Percentiles rank a stretch among this genome's conserved stretches.
Evolutionary conservation across 2,888 invertebrate genomes (phyloP).

Genomic region (Mimas tiliae): DNA sequence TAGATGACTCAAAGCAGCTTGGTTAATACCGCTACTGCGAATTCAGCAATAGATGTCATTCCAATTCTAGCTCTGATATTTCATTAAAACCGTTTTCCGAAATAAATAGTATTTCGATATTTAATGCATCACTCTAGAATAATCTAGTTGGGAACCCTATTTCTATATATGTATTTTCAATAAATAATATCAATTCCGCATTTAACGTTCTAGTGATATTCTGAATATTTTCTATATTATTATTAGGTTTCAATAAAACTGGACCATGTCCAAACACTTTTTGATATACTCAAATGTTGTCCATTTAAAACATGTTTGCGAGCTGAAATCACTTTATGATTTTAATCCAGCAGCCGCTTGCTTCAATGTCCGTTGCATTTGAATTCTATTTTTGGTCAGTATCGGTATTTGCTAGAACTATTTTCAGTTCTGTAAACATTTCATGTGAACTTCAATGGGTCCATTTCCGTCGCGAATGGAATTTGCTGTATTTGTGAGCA

Average conservation of each 20-base stretch:
- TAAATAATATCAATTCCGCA: not conserved
- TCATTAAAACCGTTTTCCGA: not conserved
- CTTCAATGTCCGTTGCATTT: conserved; percentile 24
- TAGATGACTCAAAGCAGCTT: not conserved
- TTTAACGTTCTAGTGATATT: not conserved
- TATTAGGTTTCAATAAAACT: not conserved
- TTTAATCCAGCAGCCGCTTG: not conserved
- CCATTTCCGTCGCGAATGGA: conserved; percentile 8
- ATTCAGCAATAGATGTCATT: not conserved
- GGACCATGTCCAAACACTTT: not conserved
- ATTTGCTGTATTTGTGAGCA: not conserved
- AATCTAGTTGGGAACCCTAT: too few relatives aligned
- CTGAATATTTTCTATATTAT: not conserved
- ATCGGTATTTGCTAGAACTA: conserved; percentile 25
- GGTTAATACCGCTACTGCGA: not conserved
- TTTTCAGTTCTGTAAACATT: conserved; percentile 27
- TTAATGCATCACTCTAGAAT: not conserved
- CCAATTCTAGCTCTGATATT: not conserved
- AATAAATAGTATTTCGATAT: too few relatives aligned
- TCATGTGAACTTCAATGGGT: conserved; percentile 16
- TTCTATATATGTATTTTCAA: too few relatives aligned
- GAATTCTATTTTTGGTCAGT: conserved; percentile 27
- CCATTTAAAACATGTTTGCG: not conserved
- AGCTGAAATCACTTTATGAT: conserved; percentile 19
- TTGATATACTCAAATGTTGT: conserved; percentile 2